Percentiles rank a stretch among this genome's conserved stretches.
These are phyloP conservation scores for Drosophila fungiperda DNA, from an alignment of 2,888 invertebrate species.

Conservation along the genomic window DNA sequence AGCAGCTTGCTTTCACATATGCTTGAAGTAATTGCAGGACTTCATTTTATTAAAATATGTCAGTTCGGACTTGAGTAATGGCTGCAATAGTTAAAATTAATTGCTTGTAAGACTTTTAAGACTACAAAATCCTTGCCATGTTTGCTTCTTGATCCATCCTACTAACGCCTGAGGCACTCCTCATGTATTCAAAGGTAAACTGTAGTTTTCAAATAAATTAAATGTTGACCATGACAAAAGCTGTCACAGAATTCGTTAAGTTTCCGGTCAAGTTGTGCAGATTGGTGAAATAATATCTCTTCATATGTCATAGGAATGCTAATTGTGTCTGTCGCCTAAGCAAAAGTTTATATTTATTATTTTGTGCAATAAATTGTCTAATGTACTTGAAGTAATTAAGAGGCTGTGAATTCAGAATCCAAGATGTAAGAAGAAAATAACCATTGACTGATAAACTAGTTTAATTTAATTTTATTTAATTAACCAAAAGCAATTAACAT, in stretches of 20 bases:
- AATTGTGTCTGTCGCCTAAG: conserved; percentile 4
- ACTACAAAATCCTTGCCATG: conserved; percentile 26
- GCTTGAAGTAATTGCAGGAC: conserved; percentile 60
- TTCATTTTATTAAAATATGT: conserved; percentile 77
- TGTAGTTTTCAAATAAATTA: conserved; percentile 68
- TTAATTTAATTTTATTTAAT: not conserved
- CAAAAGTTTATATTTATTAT: conserved; percentile 19
- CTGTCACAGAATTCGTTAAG: conserved; percentile 49
- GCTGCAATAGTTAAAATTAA: conserved; percentile 64
- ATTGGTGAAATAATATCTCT: conserved; percentile 42
- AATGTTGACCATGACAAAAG: conserved; percentile 59
- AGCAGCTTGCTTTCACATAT: conserved; percentile 61
- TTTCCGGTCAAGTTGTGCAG: conserved; percentile 50
- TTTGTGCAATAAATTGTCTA: conserved; percentile 4
- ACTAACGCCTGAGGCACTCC: not conserved
- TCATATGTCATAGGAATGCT: conserved; percentile 2
- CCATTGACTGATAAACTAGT: not conserved
- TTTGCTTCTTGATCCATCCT: conserved; percentile 11
- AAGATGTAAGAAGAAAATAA: not conserved
- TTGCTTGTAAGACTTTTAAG: conserved; percentile 64
- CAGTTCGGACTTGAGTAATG: conserved; percentile 62
- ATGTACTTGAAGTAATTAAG: not conserved
- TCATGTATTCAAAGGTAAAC: conserved; percentile 48
- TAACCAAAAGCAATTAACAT: not conserved
- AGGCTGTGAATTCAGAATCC: not conserved